Evolutionary conservation across 2,888 invertebrate genomes (phyloP).

Genomic region (Venustoraphidia nigricollis): DNA sequence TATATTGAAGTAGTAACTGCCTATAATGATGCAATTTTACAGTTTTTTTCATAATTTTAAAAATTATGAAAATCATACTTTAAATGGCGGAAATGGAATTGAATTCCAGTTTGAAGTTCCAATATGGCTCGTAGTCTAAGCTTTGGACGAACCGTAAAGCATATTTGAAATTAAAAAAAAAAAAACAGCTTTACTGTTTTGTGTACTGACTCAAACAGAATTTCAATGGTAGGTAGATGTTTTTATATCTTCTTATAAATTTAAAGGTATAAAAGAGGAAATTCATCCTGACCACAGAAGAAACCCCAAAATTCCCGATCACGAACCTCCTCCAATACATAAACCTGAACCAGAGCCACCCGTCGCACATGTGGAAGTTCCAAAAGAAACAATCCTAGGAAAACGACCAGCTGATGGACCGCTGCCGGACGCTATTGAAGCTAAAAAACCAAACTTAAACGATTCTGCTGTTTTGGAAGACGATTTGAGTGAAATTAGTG

Average conservation of each 20-base stretch:
- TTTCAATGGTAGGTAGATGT: too few species aligned
- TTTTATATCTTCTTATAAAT: too few species aligned
- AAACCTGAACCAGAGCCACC: constrained; percentile 7
- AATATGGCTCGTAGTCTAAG: too few species aligned
- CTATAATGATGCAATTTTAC: too few species aligned
- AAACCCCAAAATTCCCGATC: constrained; percentile 2
- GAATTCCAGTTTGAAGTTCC: too few species aligned
- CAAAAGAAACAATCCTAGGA: constrained; percentile 14
- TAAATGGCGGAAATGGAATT: too few species aligned
- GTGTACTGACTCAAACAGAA: too few species aligned
- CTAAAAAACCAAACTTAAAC: constrained; percentile 30
- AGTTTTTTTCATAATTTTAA: too few species aligned
- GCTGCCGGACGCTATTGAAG: constrained; percentile 26
- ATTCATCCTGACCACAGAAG: constrained; percentile 12
- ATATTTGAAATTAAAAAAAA: background rate
- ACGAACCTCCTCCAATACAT: background rate
- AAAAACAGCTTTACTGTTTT: too few species aligned
- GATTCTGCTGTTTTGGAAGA: constrained; percentile 36
- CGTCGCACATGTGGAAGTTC: constrained; percentile 17
- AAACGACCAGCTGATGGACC: constrained; percentile 23
- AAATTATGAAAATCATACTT: too few species aligned
- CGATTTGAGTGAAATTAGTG: constrained; percentile 76
- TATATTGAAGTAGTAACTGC: too few species aligned
- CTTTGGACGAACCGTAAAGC: background rate
- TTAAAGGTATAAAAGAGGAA: constrained; percentile 7